Evolutionary conservation across 2,888 invertebrate genomes (phyloP).

Genomic region (Pasiphila rectangulata): DNA sequence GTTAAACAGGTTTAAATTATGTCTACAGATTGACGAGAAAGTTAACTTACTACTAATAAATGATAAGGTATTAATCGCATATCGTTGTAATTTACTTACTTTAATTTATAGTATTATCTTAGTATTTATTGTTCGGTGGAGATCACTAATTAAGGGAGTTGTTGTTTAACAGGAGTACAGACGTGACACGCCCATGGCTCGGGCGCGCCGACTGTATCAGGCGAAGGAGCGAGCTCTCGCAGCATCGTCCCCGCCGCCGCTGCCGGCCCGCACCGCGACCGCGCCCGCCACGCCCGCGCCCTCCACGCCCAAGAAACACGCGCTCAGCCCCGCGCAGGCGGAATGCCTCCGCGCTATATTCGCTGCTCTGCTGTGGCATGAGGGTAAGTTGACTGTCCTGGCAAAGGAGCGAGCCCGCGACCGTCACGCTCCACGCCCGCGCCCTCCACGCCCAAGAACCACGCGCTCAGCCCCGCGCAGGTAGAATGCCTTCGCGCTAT

Average conservation of each 20-base stretch:
- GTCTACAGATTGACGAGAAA: too few relatives aligned
- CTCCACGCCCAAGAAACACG: slow-evolving; percentile 88
- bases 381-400: slow-evolving; percentile 81
- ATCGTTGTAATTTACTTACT: too few relatives aligned
- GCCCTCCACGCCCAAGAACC: slow-evolving; percentile 85
- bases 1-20: too few relatives aligned
- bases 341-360: slow-evolving; percentile 96
- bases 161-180: slow-evolving; percentile 6
- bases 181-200: too few relatives aligned
- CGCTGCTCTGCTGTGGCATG: slow-evolving; percentile 98
- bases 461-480: slow-evolving; percentile 94
- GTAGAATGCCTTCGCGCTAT: slow-evolving; percentile 96
- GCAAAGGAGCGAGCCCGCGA: slow-evolving; percentile 74
- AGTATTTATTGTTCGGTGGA: too few relatives aligned
- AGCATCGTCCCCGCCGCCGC: slow-evolving; percentile 68
- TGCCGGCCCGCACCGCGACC: slow-evolving; percentile 52
- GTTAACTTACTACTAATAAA: too few relatives aligned
- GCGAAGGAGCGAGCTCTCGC: slow-evolving; percentile 71
- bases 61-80: too few relatives aligned
- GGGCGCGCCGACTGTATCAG: too few relatives aligned
- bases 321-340: slow-evolving; percentile 94
- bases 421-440: slow-evolving; percentile 45
- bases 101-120: too few relatives aligned
- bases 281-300: slow-evolving; percentile 32
- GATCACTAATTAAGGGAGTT: too few relatives aligned